Conservation (phyloP, 2,797 vertebrate species). For the Meda fulgida region DNA sequence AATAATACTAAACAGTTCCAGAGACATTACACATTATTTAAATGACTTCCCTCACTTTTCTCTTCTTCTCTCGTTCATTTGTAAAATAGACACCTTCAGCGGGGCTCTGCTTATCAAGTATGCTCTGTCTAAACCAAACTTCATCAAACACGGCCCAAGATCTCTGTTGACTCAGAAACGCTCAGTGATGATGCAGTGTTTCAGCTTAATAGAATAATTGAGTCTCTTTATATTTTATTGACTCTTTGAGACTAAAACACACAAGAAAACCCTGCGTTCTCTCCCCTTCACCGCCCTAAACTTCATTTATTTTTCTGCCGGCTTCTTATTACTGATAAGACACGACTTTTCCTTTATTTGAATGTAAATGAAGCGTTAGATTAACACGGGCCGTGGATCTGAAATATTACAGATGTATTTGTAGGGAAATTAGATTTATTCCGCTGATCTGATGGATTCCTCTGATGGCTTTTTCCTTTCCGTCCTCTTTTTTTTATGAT, state of each 20-base stretch:
- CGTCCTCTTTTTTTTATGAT: slow-evolving; percentile 51
- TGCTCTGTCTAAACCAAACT: slow-evolving; percentile 68
- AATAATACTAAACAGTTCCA: not conserved
- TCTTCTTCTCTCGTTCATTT: slow-evolving; percentile 21
- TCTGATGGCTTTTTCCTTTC: slow-evolving; percentile 34
- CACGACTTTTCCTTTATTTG: slow-evolving; percentile 71
- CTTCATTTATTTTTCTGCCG: slow-evolving; percentile 52
- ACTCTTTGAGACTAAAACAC: slow-evolving; percentile 52
- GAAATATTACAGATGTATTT: slow-evolving; percentile 67
- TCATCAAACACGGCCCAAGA: slow-evolving; percentile 59
- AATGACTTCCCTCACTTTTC: not conserved
- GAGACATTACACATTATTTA: not conserved
- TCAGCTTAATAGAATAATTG: slow-evolving; percentile 76
- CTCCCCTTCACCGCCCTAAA: slow-evolving; percentile 19
- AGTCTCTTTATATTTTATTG: slow-evolving; percentile 68
- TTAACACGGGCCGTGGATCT: slow-evolving; percentile 70
- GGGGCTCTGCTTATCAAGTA: slow-evolving; percentile 71
- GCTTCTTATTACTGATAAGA: slow-evolving; percentile 72
- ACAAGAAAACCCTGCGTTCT: slow-evolving; percentile 13
- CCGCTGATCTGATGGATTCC: slow-evolving; percentile 66
- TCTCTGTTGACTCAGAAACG: slow-evolving; percentile 72
- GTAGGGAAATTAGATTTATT: slow-evolving; percentile 72
- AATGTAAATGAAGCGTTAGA: slow-evolving; percentile 79
- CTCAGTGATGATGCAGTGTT: slow-evolving; percentile 61
- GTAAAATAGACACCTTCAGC: slow-evolving; percentile 53